These are phyloP conservation scores for Xestia ashworthii DNA, from an alignment of 2,888 invertebrate species.

Conservation along the genomic window DNA sequence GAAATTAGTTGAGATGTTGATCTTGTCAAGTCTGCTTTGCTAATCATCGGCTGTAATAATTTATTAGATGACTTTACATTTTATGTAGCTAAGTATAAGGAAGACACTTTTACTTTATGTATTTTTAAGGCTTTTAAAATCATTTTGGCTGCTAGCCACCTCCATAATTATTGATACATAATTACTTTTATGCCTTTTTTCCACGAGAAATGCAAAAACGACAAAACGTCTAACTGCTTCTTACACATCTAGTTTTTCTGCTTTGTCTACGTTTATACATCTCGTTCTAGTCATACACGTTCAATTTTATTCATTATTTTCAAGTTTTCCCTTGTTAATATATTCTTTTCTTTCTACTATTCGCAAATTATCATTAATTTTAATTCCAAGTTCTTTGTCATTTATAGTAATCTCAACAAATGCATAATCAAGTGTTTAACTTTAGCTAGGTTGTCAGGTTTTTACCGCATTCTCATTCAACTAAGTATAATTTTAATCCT, in stretches of 20 bases:
- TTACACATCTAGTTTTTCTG: background rate
- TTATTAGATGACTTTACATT: background rate
- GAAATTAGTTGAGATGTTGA: background rate
- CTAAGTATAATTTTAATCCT: slow-evolving; percentile 42
- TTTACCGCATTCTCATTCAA: slow-evolving; percentile 47
- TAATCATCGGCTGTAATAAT: background rate
- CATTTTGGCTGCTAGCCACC: background rate
- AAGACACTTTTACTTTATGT: accelerated
- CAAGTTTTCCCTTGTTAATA: background rate
- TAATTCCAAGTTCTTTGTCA: slow-evolving; percentile 4
- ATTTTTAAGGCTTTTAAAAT: too few relatives aligned
- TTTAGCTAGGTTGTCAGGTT: slow-evolving; percentile 44
- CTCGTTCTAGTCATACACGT: background rate
- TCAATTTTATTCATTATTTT: background rate
- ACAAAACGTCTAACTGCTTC: background rate
- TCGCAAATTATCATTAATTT: slow-evolving; percentile 2
- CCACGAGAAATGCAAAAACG: background rate
- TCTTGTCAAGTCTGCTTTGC: background rate
- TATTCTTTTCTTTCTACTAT: background rate
- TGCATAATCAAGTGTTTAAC: slow-evolving; percentile 31
- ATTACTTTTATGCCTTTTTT: background rate
- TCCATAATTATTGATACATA: too few relatives aligned
- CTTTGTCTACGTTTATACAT: background rate
- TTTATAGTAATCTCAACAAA: slow-evolving; percentile 37
- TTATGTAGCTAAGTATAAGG: background rate